phyloP scores from a whole-genome alignment of 2,888 invertebrate species.

The Steromphala cineraria region DNA sequence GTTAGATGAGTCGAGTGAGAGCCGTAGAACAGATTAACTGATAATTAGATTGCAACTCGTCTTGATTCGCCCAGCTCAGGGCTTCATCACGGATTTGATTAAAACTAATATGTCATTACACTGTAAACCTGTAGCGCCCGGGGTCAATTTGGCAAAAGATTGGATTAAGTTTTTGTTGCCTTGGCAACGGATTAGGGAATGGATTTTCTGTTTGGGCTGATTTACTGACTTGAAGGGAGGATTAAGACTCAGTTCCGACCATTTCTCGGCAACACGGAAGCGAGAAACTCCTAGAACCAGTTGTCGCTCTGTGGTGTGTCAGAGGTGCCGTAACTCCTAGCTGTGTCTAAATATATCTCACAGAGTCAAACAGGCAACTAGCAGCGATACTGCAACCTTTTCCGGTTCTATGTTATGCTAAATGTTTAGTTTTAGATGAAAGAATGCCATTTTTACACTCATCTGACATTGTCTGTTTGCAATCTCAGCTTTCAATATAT shows the following conservation, averaged over 20 bases:
- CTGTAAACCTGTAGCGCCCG: not conserved
- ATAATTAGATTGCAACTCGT: not conserved
- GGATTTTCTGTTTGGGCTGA: not conserved
- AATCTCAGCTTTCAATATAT: too few species aligned
- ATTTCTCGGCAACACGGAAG: too few species aligned
- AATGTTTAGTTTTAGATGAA: too few species aligned
- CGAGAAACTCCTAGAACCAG: too few species aligned
- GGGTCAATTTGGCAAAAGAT: not conserved
- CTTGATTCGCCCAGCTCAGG: not conserved
- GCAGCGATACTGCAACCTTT: too few species aligned
- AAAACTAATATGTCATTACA: conserved; percentile 10
- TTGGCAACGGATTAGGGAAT: not conserved
- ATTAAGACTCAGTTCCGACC: not conserved
- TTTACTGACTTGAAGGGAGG: not conserved
- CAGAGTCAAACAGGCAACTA: too few species aligned
- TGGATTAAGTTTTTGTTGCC: conserved; percentile 8
- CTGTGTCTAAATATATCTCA: too few species aligned
- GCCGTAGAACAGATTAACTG: not conserved
- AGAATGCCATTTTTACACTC: too few species aligned
- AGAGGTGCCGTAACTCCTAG: too few species aligned
- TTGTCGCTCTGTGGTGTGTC: too few species aligned
- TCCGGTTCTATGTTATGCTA: too few species aligned
- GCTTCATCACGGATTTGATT: conserved; percentile 1
- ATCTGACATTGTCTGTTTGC: too few species aligned
- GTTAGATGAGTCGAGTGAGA: not conserved